Base-by-base conservation (phyloP, 2,888 invertebrate genomes). In the Mactromeris polynyma region DNA sequence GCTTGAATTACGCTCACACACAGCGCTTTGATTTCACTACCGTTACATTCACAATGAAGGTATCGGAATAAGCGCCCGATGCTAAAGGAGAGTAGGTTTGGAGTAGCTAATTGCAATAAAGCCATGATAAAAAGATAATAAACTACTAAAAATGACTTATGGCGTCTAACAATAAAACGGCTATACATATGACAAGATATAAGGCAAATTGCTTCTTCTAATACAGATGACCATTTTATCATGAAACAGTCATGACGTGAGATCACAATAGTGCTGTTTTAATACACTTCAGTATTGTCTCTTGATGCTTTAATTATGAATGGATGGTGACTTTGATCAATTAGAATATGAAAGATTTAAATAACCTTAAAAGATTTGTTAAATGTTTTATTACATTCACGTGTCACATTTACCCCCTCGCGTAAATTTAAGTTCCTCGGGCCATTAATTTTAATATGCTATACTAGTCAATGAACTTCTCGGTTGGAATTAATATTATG, bases 241-340 rank as follows among this genome's bases (percentile, higher is more conserved):
- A 19, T n/a, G 7, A 2, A 58, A 58, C 26, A 58, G 7, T 46
- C 46, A 46, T 46, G 17, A 46, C 46, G 46, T 7, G 17, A 7
- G 9, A 46, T 7, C 58, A 58, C 21, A 58, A 9, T 11, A 46
- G 17, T 58, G 26, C 26, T 26, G 21, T 26, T 26, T 21, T 58
- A 73, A 73, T 11, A 73, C 9, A 36, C 9, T 33, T 33, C 33
- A 17, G 17, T 11, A 7, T 9, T 73, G 33, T 26, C 19, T 73
- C 33, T 73, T 73, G 19, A 73, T 73, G 33, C 14, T 33, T 73
- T 73, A 33, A 36, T 73, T 33, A 73, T 36, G 11, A 11, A 1
- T 26, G 33, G 36, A 17, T 36, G 58, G 40, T 69, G 82, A 82
- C 82, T 19, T 69, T 82, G 82, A 82, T 82, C 36, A 42, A 82